These are phyloP conservation scores for Leucosticte australis DNA, from an alignment of 2,113 vertebrate genomes.

Conservation along the genomic window DNA sequence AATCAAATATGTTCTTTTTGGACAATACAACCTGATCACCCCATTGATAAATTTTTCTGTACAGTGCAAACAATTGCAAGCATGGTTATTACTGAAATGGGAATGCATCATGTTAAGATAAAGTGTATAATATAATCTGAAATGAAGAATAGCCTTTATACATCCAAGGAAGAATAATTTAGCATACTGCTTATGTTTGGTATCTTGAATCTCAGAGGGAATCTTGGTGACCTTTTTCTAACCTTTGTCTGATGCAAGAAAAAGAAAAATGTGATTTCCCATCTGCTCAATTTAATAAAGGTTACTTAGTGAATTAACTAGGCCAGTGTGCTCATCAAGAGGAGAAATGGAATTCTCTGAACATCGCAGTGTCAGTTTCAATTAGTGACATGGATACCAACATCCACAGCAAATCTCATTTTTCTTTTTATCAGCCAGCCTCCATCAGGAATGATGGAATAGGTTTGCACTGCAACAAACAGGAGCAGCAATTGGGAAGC, in stretches of 20 bases:
- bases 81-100: neutral
- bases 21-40: neutral
- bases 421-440: constrained; percentile 49
- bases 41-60: neutral
- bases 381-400: constrained; percentile 81
- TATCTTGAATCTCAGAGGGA: constrained; percentile 49
- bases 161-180: neutral
- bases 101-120: neutral
- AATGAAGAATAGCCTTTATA: neutral
- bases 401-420: constrained; percentile 74
- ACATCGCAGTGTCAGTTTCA: constrained; percentile 78
- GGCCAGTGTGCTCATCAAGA: constrained; percentile 70
- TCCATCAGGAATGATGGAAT: neutral
- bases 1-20: neutral
- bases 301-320: constrained; percentile 80
- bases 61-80: neutral
- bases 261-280: constrained; percentile 66
- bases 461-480: neutral
- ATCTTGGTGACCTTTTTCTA: constrained; percentile 62
- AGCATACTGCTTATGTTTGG: neutral
- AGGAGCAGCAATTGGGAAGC: neutral
- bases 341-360: constrained; percentile 71
- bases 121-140: neutral
- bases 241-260: constrained; percentile 67
- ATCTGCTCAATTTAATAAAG: constrained; percentile 82